phyloP scores from a whole-genome alignment of 1,140 invertebrate genomes.

The Sycobia sp. region DNA sequence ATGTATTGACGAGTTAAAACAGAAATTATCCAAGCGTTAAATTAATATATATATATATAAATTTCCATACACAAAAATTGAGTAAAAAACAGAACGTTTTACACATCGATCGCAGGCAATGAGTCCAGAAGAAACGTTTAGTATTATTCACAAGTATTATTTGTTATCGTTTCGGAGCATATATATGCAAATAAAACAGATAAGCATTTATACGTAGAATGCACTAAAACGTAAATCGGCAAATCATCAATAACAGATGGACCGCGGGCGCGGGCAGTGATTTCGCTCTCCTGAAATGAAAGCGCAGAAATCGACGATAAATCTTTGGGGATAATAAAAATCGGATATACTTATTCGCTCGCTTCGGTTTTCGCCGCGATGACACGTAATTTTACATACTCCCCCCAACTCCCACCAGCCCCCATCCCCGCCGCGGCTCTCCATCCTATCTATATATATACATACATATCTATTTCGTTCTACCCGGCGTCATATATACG shows the following conservation, averaged over 20 bases:
- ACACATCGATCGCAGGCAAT: too few relatives aligned
- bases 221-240: slow-evolving; percentile 3
- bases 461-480: slow-evolving; percentile 26
- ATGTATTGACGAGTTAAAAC: too few relatives aligned
- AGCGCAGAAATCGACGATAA: slow-evolving; percentile 11
- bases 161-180: too few relatives aligned
- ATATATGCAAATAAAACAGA: too few relatives aligned
- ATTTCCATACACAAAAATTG: too few relatives aligned
- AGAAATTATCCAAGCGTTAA: too few relatives aligned
- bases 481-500: slow-evolving; percentile 20
- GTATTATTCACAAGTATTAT: too few relatives aligned
- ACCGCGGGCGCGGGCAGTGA: background rate
- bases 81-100: too few relatives aligned
- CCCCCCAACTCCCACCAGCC: background rate
- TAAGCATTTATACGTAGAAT: too few relatives aligned
- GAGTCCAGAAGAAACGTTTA: too few relatives aligned
- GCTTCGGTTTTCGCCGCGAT: background rate
- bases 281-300: slow-evolving; percentile 7
- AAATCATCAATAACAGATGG: slow-evolving; percentile 10
- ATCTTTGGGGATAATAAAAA: slow-evolving; percentile 28
- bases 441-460: slow-evolving; percentile 22
- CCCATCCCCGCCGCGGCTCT: background rate
- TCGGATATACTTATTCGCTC: slow-evolving; percentile 16
- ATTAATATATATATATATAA: too few relatives aligned
- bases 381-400: slow-evolving; percentile 30